Evolutionary conservation across 2,888 invertebrate genomes (phyloP), one percentile per base, ranked within the genome.

Genomic region (Branchellion lobata): DNA sequence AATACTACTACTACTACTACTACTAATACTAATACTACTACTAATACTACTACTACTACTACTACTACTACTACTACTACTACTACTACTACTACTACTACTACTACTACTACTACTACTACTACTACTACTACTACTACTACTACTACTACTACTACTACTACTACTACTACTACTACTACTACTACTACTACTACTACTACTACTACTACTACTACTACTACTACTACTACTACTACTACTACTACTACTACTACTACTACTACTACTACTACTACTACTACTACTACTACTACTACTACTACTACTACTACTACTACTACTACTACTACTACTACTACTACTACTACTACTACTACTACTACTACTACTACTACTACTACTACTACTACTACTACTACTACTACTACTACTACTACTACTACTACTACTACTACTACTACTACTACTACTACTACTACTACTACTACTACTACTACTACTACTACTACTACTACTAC

Each of bases 401-500:
- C 53, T 53, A 53, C 53, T 53, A 53, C 53, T 21, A 53, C 53
- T 53, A 53, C 53, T 53, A 53, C 21, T 53, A 53, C 53, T 53
- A 53, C 21, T 53, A 53, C 53, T 65, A 11, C 65, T 5, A 5
- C 11, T 65, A 11, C 5, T 21, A 65, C 11, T 65, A 21, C 11
- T 65, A 65, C n/a, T 21, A 34, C 40, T 79, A 78, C 34, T 51
- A 79, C 34, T 51, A 79, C 34, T 51, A 79, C 34, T 51, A 79
- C n/a, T 51, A 79, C 34, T 79, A 79, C 34, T 79, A 79, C 34
- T 79, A 78, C 34, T 79, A 79, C 34, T 79, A 79, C n/a, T 79
- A 79, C 34, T 79, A 78, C 34, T 80, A 80, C 72, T 80, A 80
- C 36, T 80, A 80, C 24, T 79, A 79, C 40, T 80, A 80, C 69